Conservation (phyloP, 2,797 vertebrate genomes). For the Sebastes goodei region DNA sequence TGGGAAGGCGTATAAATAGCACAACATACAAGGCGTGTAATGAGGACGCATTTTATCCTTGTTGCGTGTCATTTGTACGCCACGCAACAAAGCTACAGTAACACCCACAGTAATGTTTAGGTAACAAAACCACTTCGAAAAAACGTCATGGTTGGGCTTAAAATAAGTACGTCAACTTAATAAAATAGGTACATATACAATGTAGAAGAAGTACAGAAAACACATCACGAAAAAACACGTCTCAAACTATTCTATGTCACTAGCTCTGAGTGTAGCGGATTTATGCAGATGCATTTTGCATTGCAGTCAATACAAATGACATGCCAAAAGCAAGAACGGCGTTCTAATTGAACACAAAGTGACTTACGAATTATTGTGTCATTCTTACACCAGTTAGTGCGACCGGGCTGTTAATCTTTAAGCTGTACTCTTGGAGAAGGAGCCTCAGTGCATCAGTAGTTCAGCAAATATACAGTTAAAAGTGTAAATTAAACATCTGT, state of each 20-base stretch:
- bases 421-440: neutral
- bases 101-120: neutral
- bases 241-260: too few species aligned
- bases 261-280: too few species aligned
- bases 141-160: neutral
- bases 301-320: too few species aligned
- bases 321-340: too few species aligned
- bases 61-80: neutral
- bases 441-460: neutral
- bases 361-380: too few species aligned
- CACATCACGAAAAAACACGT: too few species aligned
- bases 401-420: neutral
- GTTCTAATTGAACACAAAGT: too few species aligned
- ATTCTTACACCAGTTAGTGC: too few species aligned
- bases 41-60: neutral
- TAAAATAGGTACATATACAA: too few species aligned
- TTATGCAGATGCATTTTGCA: accelerated
- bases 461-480: neutral
- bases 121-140: neutral
- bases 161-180: neutral
- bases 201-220: too few species aligned
- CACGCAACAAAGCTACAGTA: neutral
- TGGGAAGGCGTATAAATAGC: neutral
- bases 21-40: neutral
- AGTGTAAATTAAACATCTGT: neutral